Evolutionary conservation across 2,797 vertebrate species (phyloP).

Genomic region (Threskiornis aethiopicus): DNA sequence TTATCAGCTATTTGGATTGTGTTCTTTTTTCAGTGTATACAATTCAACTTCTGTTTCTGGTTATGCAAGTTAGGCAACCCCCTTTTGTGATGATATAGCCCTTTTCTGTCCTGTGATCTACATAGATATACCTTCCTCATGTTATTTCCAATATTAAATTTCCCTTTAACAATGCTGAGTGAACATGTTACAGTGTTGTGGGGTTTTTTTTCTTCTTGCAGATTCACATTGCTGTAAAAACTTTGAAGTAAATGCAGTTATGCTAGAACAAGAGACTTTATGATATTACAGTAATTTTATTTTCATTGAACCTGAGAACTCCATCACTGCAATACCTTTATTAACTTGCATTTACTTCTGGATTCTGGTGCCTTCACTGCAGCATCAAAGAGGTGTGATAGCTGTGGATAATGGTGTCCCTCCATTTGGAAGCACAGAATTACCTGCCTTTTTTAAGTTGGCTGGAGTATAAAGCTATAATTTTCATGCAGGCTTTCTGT

Average conservation of each 20-base stretch:
- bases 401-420: neutral
- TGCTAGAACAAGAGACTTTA: neutral
- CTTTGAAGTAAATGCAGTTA: neutral
- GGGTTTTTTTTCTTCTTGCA: neutral
- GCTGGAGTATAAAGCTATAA: neutral
- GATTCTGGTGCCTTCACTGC: neutral
- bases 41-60: neutral
- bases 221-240: neutral
- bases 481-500: neutral
- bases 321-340: neutral
- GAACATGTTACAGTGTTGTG: neutral
- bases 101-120: neutral
- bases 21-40: neutral
- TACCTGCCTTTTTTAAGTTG: neutral
- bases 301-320: neutral
- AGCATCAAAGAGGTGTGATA: neutral
- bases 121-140: neutral
- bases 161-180: neutral
- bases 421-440: neutral
- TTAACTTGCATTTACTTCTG: neutral
- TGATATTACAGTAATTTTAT: neutral
- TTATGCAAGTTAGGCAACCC: neutral
- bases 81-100: neutral
- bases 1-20: neutral
- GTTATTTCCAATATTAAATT: neutral